Percentiles rank a stretch among this genome's conserved stretches.
phyloP scores from a whole-genome alignment of 2,888 invertebrate genomes.

The Chymomyza procnemis region DNA sequence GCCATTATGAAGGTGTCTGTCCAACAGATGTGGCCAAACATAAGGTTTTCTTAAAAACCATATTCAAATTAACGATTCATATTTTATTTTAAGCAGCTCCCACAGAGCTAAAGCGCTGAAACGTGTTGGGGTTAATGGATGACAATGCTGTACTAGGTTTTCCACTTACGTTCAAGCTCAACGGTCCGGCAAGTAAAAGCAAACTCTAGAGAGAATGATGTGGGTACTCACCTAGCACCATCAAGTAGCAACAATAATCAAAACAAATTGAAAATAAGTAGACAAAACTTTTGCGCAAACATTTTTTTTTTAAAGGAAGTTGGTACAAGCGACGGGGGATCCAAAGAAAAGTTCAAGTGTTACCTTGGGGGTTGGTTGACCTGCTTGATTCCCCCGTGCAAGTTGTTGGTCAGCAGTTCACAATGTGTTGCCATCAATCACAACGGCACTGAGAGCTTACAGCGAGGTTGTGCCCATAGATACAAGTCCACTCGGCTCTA shows the following conservation, averaged over 20 bases:
- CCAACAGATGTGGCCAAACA: too few relatives aligned
- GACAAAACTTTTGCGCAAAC: constrained; percentile 27
- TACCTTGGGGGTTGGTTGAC: neutral
- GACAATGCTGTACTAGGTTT: constrained; percentile 8
- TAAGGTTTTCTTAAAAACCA: neutral
- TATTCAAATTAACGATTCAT: constrained; percentile 41
- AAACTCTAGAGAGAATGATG: neutral
- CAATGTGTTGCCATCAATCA: constrained; percentile 3
- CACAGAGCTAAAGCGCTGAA: neutral
- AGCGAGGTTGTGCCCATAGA: neutral
- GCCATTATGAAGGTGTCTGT: too few relatives aligned
- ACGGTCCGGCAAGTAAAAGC: constrained; percentile 17
- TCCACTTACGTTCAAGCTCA: too few relatives aligned
- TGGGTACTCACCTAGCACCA: neutral
- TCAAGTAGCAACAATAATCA: constrained; percentile 6
- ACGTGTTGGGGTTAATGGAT: too few relatives aligned
- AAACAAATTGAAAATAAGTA: constrained; percentile 8
- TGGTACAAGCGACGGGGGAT: neutral
- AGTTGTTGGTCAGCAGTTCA: neutral
- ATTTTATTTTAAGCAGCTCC: neutral
- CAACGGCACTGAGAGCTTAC: neutral
- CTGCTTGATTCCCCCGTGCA: too few relatives aligned
- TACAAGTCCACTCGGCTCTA: neutral
- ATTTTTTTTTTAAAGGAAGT: constrained; percentile 14
- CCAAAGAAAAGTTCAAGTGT: constrained; percentile 11